A percentile compares a stretch with the other conserved stretches of the same genome.
These are phyloP conservation scores for Cnemophilus loriae DNA, from an alignment of 2,113 vertebrate species.

Conservation along the genomic window DNA sequence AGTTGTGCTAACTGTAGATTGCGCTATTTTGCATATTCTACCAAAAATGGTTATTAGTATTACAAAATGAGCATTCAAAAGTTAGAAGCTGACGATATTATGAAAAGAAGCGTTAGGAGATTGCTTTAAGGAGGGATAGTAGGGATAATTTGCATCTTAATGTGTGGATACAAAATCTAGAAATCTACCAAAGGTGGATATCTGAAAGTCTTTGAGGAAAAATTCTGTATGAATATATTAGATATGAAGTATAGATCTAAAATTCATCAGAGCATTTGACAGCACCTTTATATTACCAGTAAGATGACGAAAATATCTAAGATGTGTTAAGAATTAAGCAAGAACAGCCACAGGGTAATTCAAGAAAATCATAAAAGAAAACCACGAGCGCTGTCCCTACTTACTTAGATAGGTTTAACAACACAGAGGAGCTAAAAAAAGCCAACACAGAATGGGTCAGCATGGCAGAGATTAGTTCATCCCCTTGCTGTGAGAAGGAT, in stretches of 20 bases:
- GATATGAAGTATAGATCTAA: not conserved
- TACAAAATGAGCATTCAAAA: constrained; percentile 24
- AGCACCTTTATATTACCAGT: not conserved
- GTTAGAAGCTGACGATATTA: constrained; percentile 7
- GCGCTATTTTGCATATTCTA: constrained; percentile 17
- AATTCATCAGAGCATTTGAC: not conserved
- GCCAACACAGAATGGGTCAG: not conserved
- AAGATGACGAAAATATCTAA: not conserved
- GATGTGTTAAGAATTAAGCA: not conserved
- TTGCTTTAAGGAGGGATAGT: not conserved
- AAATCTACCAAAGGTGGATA: not conserved
- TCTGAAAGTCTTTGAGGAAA: not conserved
- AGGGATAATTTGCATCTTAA: constrained; percentile 6
- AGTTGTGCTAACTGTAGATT: not conserved
- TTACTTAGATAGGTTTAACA: not conserved
- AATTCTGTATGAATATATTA: not conserved
- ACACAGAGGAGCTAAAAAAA: not conserved
- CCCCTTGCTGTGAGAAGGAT: not conserved
- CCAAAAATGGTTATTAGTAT: constrained; percentile 17
- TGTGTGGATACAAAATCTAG: not conserved
- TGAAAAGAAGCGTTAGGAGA: not conserved
- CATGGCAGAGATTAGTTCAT: not conserved
- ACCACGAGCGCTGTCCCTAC: not conserved
- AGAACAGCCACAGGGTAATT: not conserved
- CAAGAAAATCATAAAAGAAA: not conserved